Evolutionary conservation across 2,888 invertebrate genomes (phyloP).

Genomic region (Apamea monoglypha): DNA sequence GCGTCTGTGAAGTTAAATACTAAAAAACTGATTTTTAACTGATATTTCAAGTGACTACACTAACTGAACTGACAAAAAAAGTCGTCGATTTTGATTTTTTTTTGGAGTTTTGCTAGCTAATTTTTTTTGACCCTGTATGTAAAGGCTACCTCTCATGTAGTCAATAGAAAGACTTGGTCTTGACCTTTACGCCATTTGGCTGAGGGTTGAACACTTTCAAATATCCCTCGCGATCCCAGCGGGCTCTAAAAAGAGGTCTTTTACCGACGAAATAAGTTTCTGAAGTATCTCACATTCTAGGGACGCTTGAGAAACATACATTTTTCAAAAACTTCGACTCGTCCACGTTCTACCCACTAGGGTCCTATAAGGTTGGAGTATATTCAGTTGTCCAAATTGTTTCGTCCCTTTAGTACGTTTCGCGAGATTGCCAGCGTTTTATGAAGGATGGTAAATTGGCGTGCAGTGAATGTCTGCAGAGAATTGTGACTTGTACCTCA

Average conservation of each 20-base stretch:
- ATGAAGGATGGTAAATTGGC: constrained; percentile 65
- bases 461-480: constrained; percentile 30
- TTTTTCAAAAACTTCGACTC: constrained; percentile 60
- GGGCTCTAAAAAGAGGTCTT: constrained; percentile 46
- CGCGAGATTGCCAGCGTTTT: constrained; percentile 63
- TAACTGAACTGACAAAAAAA: neutral
- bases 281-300: constrained; percentile 32
- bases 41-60: neutral
- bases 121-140: neutral
- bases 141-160: constrained; percentile 40
- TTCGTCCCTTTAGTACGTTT: constrained; percentile 64
- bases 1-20: too few species aligned
- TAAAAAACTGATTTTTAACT: neutral
- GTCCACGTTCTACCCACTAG: constrained; percentile 39
- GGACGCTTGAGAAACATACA: constrained; percentile 37
- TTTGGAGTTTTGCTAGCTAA: neutral
- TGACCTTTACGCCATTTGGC: constrained; percentile 39
- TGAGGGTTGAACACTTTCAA: constrained; percentile 47
- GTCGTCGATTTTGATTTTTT: neutral
- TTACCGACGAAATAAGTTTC: constrained; percentile 61
- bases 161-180: constrained; percentile 22
- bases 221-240: constrained; percentile 37
- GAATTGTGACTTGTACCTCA: constrained; percentile 11
- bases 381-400: constrained; percentile 69
- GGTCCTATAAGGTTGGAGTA: constrained; percentile 57